phyloP scores from a whole-genome alignment of 1,140 invertebrate species.

The Rhizoglyphus robini region DNA sequence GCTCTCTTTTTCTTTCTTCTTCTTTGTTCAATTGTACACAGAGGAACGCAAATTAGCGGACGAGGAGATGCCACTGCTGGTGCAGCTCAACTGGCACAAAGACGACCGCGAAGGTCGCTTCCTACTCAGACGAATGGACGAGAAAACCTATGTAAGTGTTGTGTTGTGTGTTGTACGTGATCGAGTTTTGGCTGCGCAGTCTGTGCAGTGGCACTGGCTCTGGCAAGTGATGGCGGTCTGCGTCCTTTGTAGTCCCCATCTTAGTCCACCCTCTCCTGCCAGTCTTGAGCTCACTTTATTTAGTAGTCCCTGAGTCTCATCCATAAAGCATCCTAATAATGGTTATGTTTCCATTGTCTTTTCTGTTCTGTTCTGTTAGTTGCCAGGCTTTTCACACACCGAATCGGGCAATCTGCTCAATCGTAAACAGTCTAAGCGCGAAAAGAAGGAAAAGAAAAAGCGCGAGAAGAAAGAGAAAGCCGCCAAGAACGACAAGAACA shows the following conservation, averaged over 20 bases:
- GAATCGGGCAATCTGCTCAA: conserved; percentile 43
- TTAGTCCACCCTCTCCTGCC: no score
- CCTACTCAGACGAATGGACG: conserved; percentile 72
- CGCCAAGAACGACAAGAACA: conserved; percentile 23
- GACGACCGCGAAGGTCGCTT: conserved; percentile 95
- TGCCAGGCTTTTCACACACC: neutral
- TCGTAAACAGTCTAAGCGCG: conserved; percentile 90
- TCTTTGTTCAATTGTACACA: conserved; percentile 34
- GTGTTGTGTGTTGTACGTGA: neutral
- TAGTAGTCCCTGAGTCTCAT: no score
- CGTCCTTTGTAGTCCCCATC: no score
- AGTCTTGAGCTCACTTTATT: no score
- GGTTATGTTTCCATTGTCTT: no score
- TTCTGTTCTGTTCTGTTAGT: neutral
- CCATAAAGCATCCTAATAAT: no score
- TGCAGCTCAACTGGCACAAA: conserved; percentile 98
- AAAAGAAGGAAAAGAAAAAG: conserved; percentile 96
- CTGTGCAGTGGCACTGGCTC: neutral
- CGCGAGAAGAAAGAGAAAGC: conserved; percentile 73
- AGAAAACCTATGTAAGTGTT: conserved; percentile 40
- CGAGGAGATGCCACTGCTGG: conserved; percentile 84
- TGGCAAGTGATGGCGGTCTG: neutral
- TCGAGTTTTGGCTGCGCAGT: neutral
- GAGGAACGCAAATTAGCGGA: conserved; percentile 76
- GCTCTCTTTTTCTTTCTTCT: neutral